Evolutionary conservation across 2,113 vertebrate species (phyloP), one percentile per base, ranked within the genome.

Genomic region (Cisticola juncidis): DNA sequence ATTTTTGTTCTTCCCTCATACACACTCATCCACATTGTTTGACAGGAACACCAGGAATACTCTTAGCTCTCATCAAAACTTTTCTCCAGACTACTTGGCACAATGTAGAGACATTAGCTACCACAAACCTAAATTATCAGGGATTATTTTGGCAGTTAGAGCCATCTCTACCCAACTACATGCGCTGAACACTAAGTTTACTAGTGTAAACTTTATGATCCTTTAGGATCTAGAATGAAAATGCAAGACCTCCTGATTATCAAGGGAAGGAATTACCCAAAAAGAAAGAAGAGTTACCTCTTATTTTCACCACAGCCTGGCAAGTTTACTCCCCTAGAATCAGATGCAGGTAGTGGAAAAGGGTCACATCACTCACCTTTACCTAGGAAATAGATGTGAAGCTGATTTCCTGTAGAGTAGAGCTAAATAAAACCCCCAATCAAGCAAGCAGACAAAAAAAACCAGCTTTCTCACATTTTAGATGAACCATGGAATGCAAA

Each of bases 401-500:
- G 8, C 6, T 85, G 24, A 62, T 48, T 88, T 85, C 20, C 19
- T 62, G 13, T 33, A 40, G 6, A 71, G 25, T 57, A n/a, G 23
- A 21, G 3, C 2, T 6, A 5, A 1, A 42, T 70, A 50, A 18
- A 11, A 4, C 6, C 2, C 2, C 12, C 9, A 56, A 7, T 18
- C 35, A 73, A 68, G 5, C 4, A 83, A n/a, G 11, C 5, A 38
- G 19, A 1, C 9, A 18, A 68, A 85, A 51, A 28, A 79, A 22
- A 8, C 0, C 12, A 58, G 26, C 1, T 48, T 83, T 72, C 45
- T 81, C 28, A 47, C 14, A 25, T 65, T 81, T 81, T 42, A 47
- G 16, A 44, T 76, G 12, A 86, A 42, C 0, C 2, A 10, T 47
- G 13, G 58, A 53, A 76, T 18, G 33, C 9, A 70, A 70, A 86